Evolutionary conservation across 2,888 invertebrate genomes (phyloP), one percentile per base, ranked within the genome.

Genomic region (Ophion ellenae): DNA sequence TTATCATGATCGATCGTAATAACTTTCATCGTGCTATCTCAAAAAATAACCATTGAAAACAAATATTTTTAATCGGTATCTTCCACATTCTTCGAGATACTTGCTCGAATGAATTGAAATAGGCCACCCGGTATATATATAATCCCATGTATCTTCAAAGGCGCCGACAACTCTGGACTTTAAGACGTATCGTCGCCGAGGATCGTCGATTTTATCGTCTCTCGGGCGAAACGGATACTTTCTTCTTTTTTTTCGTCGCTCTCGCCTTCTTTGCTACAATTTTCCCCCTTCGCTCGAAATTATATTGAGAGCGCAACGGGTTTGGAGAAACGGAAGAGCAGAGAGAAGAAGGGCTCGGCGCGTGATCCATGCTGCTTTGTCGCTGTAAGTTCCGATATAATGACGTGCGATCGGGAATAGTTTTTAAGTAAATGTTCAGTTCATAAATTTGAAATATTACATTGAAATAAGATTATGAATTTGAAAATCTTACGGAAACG

Each of bases 151-250:
- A 71, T 77, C 84, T 81, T 87, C 86, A 85, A 87, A 86, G 83
- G 75, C 40, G 81, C 86, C 85, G 86, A 85, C 86, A 45, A 59
- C 53, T 20, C 32, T 47, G 59, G 73, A 66, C 40, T 40, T 40
- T 61, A 69, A 86, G 69, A 85, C 75, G 69, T 85, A 87, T 87
- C 85, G 76, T 69, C 75, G 83, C 64, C 79, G 57, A 69, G 53
- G 70, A 86, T 86, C 84, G 69, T 70, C 71, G 90, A 90, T 90
- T 86, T 86, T 87, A 91, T 90, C 91, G 89, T 80, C 83, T 80
- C 73, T 87, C 83, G 84, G 85, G 85, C 84, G 89, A 85, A 91
- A 88, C 87, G 87, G 89, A 90, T 89, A 90, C 90, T 88, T 89
- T 89, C 88, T 86, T 89, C 87, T 5, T 67, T 47, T 40, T 45